Base-by-base conservation (phyloP, 2,113 vertebrate species). In the Laticauda colubrina region DNA sequence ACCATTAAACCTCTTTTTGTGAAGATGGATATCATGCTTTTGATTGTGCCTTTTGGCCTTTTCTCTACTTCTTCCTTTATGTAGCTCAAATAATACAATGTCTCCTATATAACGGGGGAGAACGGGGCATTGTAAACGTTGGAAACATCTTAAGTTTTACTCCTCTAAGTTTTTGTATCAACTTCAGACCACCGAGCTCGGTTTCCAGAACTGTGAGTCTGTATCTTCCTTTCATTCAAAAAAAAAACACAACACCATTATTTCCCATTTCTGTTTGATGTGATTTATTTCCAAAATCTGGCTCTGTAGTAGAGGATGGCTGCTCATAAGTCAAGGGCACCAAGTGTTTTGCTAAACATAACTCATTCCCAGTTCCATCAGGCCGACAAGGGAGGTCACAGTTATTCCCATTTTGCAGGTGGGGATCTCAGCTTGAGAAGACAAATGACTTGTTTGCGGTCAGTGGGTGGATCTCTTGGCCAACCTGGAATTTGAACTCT, bases 321-420 rank as follows among this genome's bases (percentile, higher is more conserved):
- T 20, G 34, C 5, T 23, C 0, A 5, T 24, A 14, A 29, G 26
- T 57, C n/a, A 29, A 21, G 29, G 53, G 85, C 53, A 34, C 24
- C 53, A 1, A 57, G 56, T 23, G 23, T 10, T 45, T 81, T n/a
- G 15, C 53, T 3, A 29, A 53, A 11, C 51, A 12, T 53, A 53
- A 56, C 1, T 56, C 53, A 23, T 89, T 51, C 43, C 0, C 89
- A 39, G 3, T 48, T 20, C 45, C 64, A 18, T 43, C 23, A 20
- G 88, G 64, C 54, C 20, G 29, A 59, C 59, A 56, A 85, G 69
- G 54, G 59, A 93, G 92, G 92, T 89, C 92, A 93, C 29, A 3
- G 2, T 89, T 89, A n/a, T 93, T 93, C 92, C 92, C 92, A 59
- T 93, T 93, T 93, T 86, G 54, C 92, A 93, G 92, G 92, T 93